These are phyloP conservation scores for Eciton burchellii DNA, from an alignment of 1,140 invertebrate species.

Conservation along the genomic window DNA sequence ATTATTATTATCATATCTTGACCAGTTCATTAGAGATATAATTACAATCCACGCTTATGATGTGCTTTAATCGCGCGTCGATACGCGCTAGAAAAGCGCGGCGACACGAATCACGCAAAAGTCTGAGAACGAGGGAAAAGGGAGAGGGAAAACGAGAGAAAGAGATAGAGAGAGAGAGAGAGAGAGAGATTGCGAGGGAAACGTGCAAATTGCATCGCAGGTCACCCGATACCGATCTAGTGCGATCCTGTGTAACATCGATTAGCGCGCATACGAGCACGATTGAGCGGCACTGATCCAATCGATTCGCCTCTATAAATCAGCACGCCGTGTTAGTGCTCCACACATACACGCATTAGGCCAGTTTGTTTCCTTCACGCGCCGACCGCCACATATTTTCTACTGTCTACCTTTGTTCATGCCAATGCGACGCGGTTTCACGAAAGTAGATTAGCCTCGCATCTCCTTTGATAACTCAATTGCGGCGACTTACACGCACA, in stretches of 20 bases:
- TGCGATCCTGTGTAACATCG: constrained; percentile 33
- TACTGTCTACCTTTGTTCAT: constrained; percentile 39
- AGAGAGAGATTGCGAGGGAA: constrained; percentile 59
- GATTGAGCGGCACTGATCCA: constrained; percentile 72
- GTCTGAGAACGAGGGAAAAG: constrained; percentile 21
- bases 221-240: constrained; percentile 63
- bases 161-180: constrained; percentile 38
- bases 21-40: constrained; percentile 44
- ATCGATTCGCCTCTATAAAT: constrained; percentile 60
- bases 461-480: constrained; percentile 45
- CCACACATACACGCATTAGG: constrained; percentile 41
- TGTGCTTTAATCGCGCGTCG: not conserved
- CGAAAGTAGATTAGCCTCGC: constrained; percentile 28
- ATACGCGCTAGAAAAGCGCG: constrained; percentile 32
- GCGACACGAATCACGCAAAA: constrained; percentile 60
- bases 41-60: constrained; percentile 35
- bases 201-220: constrained; percentile 68
- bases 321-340: constrained; percentile 36
- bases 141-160: too few relatives aligned
- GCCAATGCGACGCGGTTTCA: constrained; percentile 31
- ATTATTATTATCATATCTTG: constrained; percentile 44
- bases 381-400: constrained; percentile 44
- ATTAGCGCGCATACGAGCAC: constrained; percentile 54
- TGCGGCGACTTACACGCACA: not conserved
- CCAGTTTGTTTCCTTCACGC: constrained; percentile 53